A percentile compares a stretch with the other conserved stretches of the same genome.
Evolutionary conservation across 2,797 vertebrate species (phyloP).

Genomic region (Lacerta agilis): DNA sequence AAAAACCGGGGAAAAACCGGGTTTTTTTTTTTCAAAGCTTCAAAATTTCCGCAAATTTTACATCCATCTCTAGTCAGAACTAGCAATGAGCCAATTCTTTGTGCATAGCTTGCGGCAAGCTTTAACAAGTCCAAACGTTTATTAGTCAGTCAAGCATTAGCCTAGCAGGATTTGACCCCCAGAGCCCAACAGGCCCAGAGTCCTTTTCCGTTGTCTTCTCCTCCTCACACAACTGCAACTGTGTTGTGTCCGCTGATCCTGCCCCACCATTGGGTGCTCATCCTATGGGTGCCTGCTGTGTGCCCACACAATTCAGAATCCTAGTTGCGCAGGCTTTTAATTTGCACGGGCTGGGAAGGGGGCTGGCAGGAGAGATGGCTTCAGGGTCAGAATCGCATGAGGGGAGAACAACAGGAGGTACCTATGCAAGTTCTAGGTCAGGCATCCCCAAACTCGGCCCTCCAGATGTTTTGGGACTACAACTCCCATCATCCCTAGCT

Average conservation of each 20-base stretch:
- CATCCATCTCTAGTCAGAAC: neutral
- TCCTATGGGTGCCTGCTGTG: neutral
- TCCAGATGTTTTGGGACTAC: no score
- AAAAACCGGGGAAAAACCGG: no score
- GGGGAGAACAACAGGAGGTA: no score
- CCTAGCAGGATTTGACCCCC: neutral
- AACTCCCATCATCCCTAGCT: no score
- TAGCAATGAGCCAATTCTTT: neutral
- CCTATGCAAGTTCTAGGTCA: no score
- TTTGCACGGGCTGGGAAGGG: neutral
- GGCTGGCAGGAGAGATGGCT: no score
- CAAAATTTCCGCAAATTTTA: no score
- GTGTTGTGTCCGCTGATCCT: neutral
- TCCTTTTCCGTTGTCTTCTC: neutral
- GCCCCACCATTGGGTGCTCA: neutral
- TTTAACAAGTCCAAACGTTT: no score
- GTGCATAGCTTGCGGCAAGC: neutral
- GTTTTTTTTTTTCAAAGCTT: no score
- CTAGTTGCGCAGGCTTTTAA: neutral
- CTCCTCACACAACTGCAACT: neutral
- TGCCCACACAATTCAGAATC: neutral
- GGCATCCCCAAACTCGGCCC: no score
- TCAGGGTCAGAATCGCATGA: no score
- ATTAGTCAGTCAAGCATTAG: neutral
- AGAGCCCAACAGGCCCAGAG: neutral